Evolutionary conservation across 2,797 vertebrate species (phyloP).

Genomic region (Pseudochromis fuscus): DNA sequence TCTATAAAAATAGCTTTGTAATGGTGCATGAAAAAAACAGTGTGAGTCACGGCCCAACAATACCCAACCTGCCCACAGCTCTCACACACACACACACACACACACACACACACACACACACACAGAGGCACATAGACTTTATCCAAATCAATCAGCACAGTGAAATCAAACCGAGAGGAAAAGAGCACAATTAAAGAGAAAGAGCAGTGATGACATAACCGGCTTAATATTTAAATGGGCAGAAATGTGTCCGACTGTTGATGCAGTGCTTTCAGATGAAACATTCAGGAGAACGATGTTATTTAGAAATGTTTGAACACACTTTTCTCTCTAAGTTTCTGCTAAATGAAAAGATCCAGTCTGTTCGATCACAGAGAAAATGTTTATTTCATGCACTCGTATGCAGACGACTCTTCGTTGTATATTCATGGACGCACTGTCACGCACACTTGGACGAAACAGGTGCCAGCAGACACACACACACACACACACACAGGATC

Average conservation of each 20-base stretch:
- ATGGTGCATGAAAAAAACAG: neutral
- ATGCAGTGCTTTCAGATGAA: slow-evolving; percentile 31
- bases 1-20: slow-evolving; percentile 17
- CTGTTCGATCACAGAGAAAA: slow-evolving; percentile 22
- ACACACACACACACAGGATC: slow-evolving; percentile 9
- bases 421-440: slow-evolving; percentile 34
- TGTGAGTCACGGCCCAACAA: slow-evolving; percentile 26
- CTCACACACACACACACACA: neutral
- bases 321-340: slow-evolving; percentile 12
- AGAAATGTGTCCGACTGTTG: slow-evolving; percentile 29
- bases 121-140: neutral
- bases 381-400: slow-evolving; percentile 47
- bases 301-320: neutral
- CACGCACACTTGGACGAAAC: slow-evolving; percentile 20
- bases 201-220: slow-evolving; percentile 36
- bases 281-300: slow-evolving; percentile 18
- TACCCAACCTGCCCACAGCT: no score
- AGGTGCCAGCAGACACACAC: slow-evolving; percentile 32
- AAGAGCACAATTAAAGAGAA: neutral
- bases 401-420: slow-evolving; percentile 22
- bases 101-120: slow-evolving; percentile 8
- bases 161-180: neutral
- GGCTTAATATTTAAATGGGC: slow-evolving; percentile 53
- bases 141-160: slow-evolving; percentile 16
- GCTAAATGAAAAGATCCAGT: slow-evolving; percentile 22